Percentiles rank a stretch among this genome's conserved stretches.
phyloP scores from a whole-genome alignment of 2,113 vertebrate genomes.

The Emydocephalus ijimae region DNA sequence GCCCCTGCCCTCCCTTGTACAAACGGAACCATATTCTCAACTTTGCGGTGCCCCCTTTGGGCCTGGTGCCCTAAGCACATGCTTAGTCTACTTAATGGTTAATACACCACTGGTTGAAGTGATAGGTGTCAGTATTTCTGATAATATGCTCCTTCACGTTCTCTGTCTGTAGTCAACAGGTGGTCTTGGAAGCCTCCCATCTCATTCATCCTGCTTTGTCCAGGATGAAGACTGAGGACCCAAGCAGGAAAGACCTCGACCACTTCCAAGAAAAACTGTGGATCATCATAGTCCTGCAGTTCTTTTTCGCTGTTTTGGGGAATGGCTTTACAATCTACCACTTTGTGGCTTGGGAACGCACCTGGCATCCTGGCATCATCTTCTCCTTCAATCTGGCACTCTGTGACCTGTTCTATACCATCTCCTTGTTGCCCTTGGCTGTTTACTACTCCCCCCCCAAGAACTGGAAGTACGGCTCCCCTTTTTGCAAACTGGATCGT shows the following conservation, averaged over 20 bases:
- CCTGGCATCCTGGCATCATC: conserved; percentile 75
- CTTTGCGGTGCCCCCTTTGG: no score
- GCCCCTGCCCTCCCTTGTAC: no score
- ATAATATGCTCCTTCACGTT: background rate
- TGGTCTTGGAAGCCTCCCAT: background rate
- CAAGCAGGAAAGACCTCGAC: background rate
- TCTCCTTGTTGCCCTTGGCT: conserved; percentile 73
- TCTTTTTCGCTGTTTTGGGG: conserved; percentile 20
- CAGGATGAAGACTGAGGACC: background rate
- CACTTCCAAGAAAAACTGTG: conserved; percentile 47
- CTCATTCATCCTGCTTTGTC: background rate
- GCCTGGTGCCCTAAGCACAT: no score
- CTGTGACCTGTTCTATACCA: conserved; percentile 76
- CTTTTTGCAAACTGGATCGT: conserved; percentile 71
- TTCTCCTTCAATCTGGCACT: conserved; percentile 77
- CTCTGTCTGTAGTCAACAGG: background rate
- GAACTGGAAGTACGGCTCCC: conserved; percentile 65
- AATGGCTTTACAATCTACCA: conserved; percentile 52
- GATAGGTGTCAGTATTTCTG: background rate
- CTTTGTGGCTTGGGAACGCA: background rate
- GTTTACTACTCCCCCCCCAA: conserved; percentile 67
- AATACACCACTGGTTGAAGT: no score
- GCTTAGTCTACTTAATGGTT: no score
- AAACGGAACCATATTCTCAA: no score
- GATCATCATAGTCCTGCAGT: conserved; percentile 26